A percentile compares a stretch with the other conserved stretches of the same genome.
phyloP scores from a whole-genome alignment of 2,888 invertebrate genomes.

The Drosophila emarginata region DNA sequence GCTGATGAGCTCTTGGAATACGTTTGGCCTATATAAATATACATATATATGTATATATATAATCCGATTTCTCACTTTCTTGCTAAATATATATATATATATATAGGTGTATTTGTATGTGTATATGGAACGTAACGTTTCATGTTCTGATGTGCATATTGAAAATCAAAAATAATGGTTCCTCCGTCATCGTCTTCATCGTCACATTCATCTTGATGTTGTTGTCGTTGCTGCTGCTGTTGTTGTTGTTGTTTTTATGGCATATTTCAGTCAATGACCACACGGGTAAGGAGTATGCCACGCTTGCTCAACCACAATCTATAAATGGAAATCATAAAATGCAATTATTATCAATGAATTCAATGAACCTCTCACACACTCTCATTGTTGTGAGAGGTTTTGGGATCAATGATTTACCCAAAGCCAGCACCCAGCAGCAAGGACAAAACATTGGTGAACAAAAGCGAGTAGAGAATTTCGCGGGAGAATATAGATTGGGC shows the following conservation, averaged over 20 bases:
- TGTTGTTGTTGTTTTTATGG: slow-evolving; percentile 49
- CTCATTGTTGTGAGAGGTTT: background rate
- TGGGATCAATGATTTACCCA: slow-evolving; percentile 85
- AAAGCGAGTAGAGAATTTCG: slow-evolving; percentile 93
- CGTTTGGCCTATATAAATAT: slow-evolving; percentile 57
- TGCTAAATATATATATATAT: slow-evolving; percentile 29
- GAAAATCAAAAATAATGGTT: slow-evolving; percentile 47
- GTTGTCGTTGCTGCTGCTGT: slow-evolving; percentile 1
- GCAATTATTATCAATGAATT: slow-evolving; percentile 12
- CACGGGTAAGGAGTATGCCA: slow-evolving; percentile 81
- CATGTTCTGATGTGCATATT: slow-evolving; percentile 52
- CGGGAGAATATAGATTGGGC: slow-evolving; percentile 93
- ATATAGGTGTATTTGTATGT: slow-evolving; percentile 14
- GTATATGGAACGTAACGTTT: slow-evolving; percentile 53
- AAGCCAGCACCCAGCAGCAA: slow-evolving; percentile 95
- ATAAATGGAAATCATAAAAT: slow-evolving; percentile 68
- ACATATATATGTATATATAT: slow-evolving; percentile 26
- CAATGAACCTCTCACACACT: background rate
- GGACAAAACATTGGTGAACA: slow-evolving; percentile 95
- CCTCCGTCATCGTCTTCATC: slow-evolving; percentile 14
- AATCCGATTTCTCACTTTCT: slow-evolving; percentile 27
- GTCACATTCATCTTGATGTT: slow-evolving; percentile 2
- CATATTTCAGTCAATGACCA: slow-evolving; percentile 81
- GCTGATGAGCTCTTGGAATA: slow-evolving; percentile 66
- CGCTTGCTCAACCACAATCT: slow-evolving; percentile 88